Conservation (phyloP, 2,113 vertebrate genomes). For the Ivindomyrus marchei region DNA sequence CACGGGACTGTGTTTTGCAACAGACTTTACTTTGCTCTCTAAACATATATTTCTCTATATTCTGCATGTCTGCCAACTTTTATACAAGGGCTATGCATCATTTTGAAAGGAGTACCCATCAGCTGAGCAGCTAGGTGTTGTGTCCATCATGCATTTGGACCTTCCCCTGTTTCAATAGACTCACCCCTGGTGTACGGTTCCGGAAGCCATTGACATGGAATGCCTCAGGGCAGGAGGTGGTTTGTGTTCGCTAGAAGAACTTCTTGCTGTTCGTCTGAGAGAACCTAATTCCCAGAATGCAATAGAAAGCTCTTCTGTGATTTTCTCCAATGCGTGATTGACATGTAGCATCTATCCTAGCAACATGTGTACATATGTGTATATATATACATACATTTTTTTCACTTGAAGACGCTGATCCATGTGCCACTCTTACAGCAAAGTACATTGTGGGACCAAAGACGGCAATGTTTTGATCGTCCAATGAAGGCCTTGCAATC, state of each 20-base stretch:
- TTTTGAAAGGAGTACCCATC: slow-evolving; percentile 47
- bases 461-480: neutral
- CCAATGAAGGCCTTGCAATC: neutral
- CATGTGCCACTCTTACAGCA: neutral
- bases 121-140: neutral
- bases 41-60: slow-evolving; percentile 31
- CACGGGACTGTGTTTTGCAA: neutral
- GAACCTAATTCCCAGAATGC: neutral
- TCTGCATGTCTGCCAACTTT: slow-evolving; percentile 55
- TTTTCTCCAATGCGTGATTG: neutral
- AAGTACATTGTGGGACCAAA: slow-evolving; percentile 7
- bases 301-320: neutral
- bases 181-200: neutral
- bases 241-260: neutral
- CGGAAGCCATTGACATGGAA: neutral
- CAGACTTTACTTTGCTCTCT: neutral
- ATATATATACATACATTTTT: neutral
- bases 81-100: slow-evolving; percentile 66
- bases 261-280: neutral
- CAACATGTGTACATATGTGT: neutral
- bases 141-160: neutral
- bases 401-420: neutral
- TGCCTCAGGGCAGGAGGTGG: neutral
- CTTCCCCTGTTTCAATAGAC: neutral
- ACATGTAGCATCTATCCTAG: neutral